phyloP scores from a whole-genome alignment of 1,140 invertebrate genomes.

The Campoletis sonorensis region DNA sequence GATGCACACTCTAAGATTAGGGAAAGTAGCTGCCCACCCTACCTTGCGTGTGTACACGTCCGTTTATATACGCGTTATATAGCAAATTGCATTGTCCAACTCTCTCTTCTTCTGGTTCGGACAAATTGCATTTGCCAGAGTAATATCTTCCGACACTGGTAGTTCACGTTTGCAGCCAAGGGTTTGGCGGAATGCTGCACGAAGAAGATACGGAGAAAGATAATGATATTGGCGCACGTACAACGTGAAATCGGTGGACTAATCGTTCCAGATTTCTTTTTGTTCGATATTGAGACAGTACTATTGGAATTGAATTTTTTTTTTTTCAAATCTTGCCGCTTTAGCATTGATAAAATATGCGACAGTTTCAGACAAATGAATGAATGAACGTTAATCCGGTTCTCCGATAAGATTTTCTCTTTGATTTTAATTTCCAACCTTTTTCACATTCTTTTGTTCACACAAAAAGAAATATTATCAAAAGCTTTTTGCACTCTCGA shows the following conservation, averaged over 20 bases:
- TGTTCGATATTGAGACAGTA: background rate
- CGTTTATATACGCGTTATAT: no score
- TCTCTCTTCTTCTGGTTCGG: background rate
- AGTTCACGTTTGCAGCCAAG: conserved; percentile 9
- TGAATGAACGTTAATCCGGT: no score
- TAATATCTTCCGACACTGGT: conserved; percentile 13
- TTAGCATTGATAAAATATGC: no score
- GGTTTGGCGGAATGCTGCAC: background rate
- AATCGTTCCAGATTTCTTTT: background rate
- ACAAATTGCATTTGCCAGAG: conserved; percentile 30
- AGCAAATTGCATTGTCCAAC: conserved; percentile 24
- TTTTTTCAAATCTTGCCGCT: no score
- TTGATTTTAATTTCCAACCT: no score
- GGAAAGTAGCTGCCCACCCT: conserved; percentile 6
- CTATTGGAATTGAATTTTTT: background rate
- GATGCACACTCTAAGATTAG: conserved; percentile 17
- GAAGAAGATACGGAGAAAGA: conserved; percentile 3
- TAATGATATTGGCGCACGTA: background rate
- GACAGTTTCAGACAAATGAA: no score
- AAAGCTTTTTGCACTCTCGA: no score
- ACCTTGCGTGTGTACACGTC: no score
- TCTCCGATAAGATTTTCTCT: no score
- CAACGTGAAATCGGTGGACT: background rate
- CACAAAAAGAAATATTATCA: no score
- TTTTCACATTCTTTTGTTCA: no score